Conservation (phyloP, 2,113 vertebrate genomes). For the Scortum barcoo region DNA sequence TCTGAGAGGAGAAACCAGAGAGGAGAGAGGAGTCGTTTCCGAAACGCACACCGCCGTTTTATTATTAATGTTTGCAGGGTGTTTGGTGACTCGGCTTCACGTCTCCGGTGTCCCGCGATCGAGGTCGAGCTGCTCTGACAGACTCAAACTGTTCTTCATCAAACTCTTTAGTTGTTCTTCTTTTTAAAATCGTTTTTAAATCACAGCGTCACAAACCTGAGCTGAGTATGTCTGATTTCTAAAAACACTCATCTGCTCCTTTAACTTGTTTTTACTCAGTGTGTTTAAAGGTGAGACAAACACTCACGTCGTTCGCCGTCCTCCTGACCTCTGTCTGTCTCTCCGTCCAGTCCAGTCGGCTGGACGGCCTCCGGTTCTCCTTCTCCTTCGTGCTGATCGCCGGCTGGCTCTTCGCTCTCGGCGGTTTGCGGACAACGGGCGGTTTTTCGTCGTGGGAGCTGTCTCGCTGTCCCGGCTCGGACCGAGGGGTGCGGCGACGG, state of each 20-base stretch:
- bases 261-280: neutral
- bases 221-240: neutral
- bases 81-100: conserved; percentile 50
- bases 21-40: conserved; percentile 14
- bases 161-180: neutral
- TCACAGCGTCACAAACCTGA: neutral
- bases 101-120: conserved; percentile 40
- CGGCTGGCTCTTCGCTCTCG: conserved; percentile 85
- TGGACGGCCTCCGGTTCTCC: conserved; percentile 86
- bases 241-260: too few relatives aligned
- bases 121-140: neutral
- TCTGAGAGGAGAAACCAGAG: conserved; percentile 79
- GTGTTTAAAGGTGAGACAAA: neutral
- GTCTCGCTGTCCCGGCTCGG: conserved; percentile 55
- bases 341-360: conserved; percentile 89
- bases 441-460: conserved; percentile 75
- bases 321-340: conserved; percentile 85
- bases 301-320: conserved; percentile 84
- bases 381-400: conserved; percentile 80
- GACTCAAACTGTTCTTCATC: neutral
- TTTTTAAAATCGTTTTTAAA: neutral
- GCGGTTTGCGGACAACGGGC: conserved; percentile 73
- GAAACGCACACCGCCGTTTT: conserved; percentile 42
- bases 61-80: conserved; percentile 72
- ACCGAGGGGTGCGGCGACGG: conserved; percentile 50